A percentile compares a stretch with the other conserved stretches of the same genome.
Evolutionary conservation across 2,888 invertebrate genomes (phyloP).

Genomic region (Acleris sparsana): DNA sequence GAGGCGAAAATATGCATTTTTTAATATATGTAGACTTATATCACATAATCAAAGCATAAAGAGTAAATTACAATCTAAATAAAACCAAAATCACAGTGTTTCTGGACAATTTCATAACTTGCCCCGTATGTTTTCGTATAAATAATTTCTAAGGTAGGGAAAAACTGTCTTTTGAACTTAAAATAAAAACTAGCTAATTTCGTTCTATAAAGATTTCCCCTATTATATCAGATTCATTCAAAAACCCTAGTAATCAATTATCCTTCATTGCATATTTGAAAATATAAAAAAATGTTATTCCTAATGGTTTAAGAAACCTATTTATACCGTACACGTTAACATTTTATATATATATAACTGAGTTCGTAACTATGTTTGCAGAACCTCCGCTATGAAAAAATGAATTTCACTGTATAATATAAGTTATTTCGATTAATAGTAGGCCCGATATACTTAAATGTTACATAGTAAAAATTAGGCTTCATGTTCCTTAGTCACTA

Average conservation of each 20-base stretch:
- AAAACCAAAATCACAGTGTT: conserved; percentile 82
- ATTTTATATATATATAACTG: conserved; percentile 73
- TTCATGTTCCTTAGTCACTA: conserved; percentile 61
- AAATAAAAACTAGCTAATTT: conserved; percentile 65
- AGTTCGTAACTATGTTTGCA: conserved; percentile 57
- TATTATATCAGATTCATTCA: conserved; percentile 56
- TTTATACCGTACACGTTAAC: conserved; percentile 78
- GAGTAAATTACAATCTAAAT: conserved; percentile 75
- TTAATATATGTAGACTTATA: conserved; percentile 68
- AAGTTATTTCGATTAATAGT: conserved; percentile 70
- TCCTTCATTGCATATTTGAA: conserved; percentile 78
- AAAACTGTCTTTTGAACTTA: conserved; percentile 77
- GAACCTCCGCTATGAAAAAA: conserved; percentile 44
- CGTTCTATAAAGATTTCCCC: conserved; percentile 66
- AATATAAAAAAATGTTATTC: conserved; percentile 79
- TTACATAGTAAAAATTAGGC: conserved; percentile 75
- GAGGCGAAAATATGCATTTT: conserved; percentile 56
- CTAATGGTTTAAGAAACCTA: conserved; percentile 82
- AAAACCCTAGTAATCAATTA: conserved; percentile 73
- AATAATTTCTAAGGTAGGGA: conserved; percentile 74
- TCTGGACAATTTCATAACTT: conserved; percentile 76
- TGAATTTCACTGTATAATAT: conserved; percentile 44
- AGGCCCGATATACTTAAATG: conserved; percentile 70
- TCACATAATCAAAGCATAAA: conserved; percentile 79
- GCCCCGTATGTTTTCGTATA: conserved; percentile 72